Evolutionary conservation across 2,888 invertebrate species (phyloP), one percentile per base, ranked within the genome.

Genomic region (Caenorhabditis sp.): DNA sequence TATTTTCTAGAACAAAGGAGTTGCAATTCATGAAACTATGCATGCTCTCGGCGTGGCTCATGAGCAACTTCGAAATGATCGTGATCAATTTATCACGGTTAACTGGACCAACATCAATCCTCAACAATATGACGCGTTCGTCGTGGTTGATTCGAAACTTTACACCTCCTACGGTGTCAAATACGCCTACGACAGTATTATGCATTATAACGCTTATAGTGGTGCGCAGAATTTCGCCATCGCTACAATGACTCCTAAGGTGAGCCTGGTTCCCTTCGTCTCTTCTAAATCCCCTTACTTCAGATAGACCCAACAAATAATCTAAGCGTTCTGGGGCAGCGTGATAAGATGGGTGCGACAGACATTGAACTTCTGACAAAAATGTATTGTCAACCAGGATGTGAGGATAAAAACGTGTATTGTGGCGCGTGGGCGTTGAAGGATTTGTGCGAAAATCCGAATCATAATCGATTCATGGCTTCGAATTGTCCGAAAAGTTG

Each of bases 21-120:
- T 74, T 1, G 74, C 74, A 14, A 66, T 74, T 31, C 74, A 74
- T 27, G 74, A 74, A 60, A 86, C 86, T 12, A 69, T 86, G 53
- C 86, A 86, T 66, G 85, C 86, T 19, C 66, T 86, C 0, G 86
- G 86, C 31, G 78, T 81, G 0, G 83, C 84, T 60, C 86, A 86
- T 59, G 84, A 86, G 62, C 86, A 86, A 53, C 73, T 86, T 17
- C 78, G 86, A 10, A 72, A 67, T 14, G 86, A 86, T 65, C 71
- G 86, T n/a, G 86, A 86, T 67, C 74, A 74, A 21, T 69, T 69
- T 24, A 76, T 79, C 36, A 69, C 72, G 14, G 75, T 84, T 50
- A 82, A 86, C 43, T 86, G 86, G 86, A 80, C 78, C 43, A 86
- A 86, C 61, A 82, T 86, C 27, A 82, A 86, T 76, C 86, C 86